Base-by-base conservation (phyloP, 1,140 invertebrate species). In the Archivesica marissinica region DNA sequence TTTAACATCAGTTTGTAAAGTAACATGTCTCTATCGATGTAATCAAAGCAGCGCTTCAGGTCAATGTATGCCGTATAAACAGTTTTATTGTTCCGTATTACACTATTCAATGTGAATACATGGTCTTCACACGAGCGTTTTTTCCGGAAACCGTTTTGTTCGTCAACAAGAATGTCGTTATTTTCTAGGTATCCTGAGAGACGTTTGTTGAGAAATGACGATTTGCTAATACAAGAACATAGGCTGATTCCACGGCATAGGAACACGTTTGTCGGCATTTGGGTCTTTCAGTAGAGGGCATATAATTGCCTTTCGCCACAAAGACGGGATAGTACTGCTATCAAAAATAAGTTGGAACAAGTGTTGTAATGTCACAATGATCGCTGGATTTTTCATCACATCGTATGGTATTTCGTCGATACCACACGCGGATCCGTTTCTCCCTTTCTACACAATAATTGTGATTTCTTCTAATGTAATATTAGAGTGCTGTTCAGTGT, bases 261-360 rank as follows among this genome's bases (percentile, higher is more conserved):
- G 47, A 25, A 41, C 39, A n/a, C 66, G 30, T 41, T 33, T 20
- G 17, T 38, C 39, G 17, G 17, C 9, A 17, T 1, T 66, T n/a
- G 59, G 2, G 38, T 76, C 44, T 30, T 85, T 85, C 20, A 30
- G 39, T 41, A 85, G 77, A 6, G 82, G 82, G 23, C 20, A 66
- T n/a, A 85, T 77, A n/a, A 85, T 66, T 35, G 72, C 25, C 35
- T 85, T 66, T n/a, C n/a, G n/a, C n/a, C n/a, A n/a, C n/a, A n/a
- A n/a, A n/a, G n/a, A n/a, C n/a, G n/a, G n/a, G n/a, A n/a, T n/a
- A n/a, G n/a, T n/a, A n/a, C n/a, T n/a, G n/a, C n/a, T n/a, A n/a
- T n/a, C n/a, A n/a, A n/a, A n/a, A n/a, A n/a, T n/a, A n/a, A n/a
- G n/a, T n/a, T n/a, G n/a, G n/a, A n/a, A n/a, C n/a, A n/a, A n/a